These are phyloP conservation scores for Apostichopus leukothele DNA, from an alignment of 53 echinoderm and acorn worm genomes.

Conservation along the genomic window DNA sequence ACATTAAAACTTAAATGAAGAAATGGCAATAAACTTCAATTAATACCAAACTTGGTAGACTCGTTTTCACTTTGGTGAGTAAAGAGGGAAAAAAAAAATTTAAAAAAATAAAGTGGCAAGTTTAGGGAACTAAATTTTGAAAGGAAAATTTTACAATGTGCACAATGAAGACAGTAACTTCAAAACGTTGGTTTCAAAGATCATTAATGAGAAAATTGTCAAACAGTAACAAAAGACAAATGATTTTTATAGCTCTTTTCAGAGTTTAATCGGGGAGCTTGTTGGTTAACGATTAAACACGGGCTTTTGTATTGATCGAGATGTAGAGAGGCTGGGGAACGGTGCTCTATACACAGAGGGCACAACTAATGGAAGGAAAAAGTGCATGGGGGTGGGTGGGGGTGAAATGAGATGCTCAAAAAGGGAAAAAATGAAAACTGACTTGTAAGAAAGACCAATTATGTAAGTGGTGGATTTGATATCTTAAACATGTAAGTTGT, in stretches of 20 bases:
- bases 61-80: background rate
- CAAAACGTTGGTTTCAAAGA: background rate
- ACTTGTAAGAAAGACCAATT: no score
- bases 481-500: no score
- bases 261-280: no score
- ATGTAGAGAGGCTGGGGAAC: no score
- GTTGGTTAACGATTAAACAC: no score
- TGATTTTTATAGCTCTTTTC: background rate
- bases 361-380: no score
- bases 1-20: background rate
- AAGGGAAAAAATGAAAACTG: no score
- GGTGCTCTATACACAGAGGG: no score
- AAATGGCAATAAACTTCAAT: background rate
- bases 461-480: no score
- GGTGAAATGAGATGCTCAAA: no score
- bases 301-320: no score
- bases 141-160: background rate
- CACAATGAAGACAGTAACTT: background rate
- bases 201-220: background rate
- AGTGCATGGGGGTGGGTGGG: no score
- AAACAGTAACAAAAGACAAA: background rate
- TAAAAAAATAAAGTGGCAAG: background rate
- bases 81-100: background rate
- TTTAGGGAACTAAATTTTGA: background rate
- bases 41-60: background rate